phyloP scores from a whole-genome alignment of 2,888 invertebrate genomes.

The Lithophane socia region DNA sequence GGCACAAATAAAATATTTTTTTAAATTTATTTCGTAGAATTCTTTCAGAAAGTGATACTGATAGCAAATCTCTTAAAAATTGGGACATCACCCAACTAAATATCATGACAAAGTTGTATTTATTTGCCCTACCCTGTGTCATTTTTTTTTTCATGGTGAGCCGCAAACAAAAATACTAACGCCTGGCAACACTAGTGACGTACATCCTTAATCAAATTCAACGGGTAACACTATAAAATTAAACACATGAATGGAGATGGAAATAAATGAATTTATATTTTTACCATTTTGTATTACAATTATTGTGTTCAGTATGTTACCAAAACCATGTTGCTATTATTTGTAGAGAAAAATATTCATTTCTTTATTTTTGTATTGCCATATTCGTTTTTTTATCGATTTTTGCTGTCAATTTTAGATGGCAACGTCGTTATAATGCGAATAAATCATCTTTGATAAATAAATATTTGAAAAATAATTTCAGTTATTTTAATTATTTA shows the following conservation, averaged over 20 bases:
- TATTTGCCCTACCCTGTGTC: background rate
- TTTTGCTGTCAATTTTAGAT: slow-evolving; percentile 8
- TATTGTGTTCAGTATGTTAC: slow-evolving; percentile 70
- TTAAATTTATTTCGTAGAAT: background rate
- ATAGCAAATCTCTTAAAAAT: slow-evolving; percentile 23
- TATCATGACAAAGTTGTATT: background rate
- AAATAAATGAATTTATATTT: slow-evolving; percentile 32
- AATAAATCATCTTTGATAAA: slow-evolving; percentile 55
- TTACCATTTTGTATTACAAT: slow-evolving; percentile 55
- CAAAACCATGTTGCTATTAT: slow-evolving; percentile 66
- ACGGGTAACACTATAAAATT: slow-evolving; percentile 14
- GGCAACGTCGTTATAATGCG: slow-evolving; percentile 15
- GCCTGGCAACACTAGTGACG: slow-evolving; percentile 25
- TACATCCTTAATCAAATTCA: slow-evolving; percentile 1
- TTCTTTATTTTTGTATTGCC: slow-evolving; percentile 61
- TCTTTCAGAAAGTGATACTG: slow-evolving; percentile 3
- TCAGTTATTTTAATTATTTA: slow-evolving; percentile 32
- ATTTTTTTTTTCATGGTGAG: slow-evolving; percentile 22
- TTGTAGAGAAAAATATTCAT: slow-evolving; percentile 47
- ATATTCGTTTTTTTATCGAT: slow-evolving; percentile 38
- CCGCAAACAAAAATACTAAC: background rate
- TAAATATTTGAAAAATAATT: slow-evolving; percentile 39
- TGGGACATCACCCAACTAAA: background rate
- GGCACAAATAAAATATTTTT: background rate
- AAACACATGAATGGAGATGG: slow-evolving; percentile 32